Base-by-base conservation (phyloP, 2,888 invertebrate genomes). In the Lottia scabra region DNA sequence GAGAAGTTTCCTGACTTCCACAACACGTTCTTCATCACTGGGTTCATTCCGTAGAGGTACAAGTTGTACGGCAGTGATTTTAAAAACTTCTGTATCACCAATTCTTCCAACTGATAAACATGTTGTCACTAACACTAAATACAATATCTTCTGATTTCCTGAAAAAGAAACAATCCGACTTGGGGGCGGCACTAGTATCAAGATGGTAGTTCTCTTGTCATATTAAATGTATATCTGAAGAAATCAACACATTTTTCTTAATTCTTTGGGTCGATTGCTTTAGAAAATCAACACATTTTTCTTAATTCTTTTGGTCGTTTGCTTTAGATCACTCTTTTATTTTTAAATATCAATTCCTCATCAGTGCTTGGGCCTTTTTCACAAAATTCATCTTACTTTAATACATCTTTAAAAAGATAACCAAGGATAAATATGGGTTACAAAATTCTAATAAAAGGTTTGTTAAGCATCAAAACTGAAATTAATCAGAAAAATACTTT, bases 101-200 rank as follows among this genome's bases (percentile, higher is more conserved):
- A 99, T 94, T 91, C 98, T 98, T 13, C 99, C 99, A 78, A 98
- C 95, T 12, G 98, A 99, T 82, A 97, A 94, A 90, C 98, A 99
- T 46, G 98, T 97, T 16, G 96, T 98, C 69, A 99, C 95, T 86
- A 98, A 92, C 12, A 98, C 96, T 72, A 99, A 92, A 86, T 96
- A 98, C 67, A 96, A 91, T n/a, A 84, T 72, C 71, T 79, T 75
- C 43, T 81, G 79, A 63, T 86, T 84, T 46, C 87, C 88, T 88
- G 76, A 43, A 80, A 79, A 66, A 45, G 26, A 69, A 56, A 2
- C 5, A 38, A 38, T 38, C 30, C 2, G 30, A 56, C 56, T 23
- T 12, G 56, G 23, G 19, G 56, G 56, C 19, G 56, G 56, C 56
- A 56, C 56, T 2, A 12, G 56, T 56, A 23, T 10, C 56, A 56